These are phyloP conservation scores for Dryobotodes eremita DNA, from an alignment of 2,888 invertebrate species.

Conservation along the genomic window DNA sequence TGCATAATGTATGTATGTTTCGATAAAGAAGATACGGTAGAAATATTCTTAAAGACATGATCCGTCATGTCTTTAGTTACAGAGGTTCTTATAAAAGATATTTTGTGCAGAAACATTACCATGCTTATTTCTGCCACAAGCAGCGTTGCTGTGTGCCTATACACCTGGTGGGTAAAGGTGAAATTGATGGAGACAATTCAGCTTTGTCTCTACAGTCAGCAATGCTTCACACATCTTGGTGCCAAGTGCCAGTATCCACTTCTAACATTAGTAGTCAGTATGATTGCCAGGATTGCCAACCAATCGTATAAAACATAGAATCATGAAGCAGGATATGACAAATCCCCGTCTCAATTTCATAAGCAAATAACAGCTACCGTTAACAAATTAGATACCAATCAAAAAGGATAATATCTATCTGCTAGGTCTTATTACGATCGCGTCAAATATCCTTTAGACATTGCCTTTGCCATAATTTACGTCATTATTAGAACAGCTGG, in stretches of 20 bases:
- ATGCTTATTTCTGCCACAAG: too few species aligned
- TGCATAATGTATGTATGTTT: too few species aligned
- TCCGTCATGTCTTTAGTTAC: too few species aligned
- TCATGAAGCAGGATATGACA: constrained; percentile 44
- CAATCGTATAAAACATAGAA: background rate
- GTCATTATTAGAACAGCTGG: constrained; percentile 11
- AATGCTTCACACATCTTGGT: too few species aligned
- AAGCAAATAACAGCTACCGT: constrained; percentile 20
- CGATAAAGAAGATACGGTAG: too few species aligned
- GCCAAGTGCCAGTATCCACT: background rate
- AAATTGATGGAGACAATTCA: too few species aligned
- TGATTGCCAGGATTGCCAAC: background rate
- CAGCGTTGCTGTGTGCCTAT: too few species aligned
- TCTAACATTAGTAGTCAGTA: background rate
- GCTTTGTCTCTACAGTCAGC: too few species aligned
- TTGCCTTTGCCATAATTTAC: constrained; percentile 12
- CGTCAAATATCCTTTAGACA: constrained; percentile 41
- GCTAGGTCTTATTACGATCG: constrained; percentile 19
- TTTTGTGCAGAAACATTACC: too few species aligned
- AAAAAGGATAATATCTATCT: constrained; percentile 29
- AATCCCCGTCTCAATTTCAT: constrained; percentile 34
- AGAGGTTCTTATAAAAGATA: too few species aligned
- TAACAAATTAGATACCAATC: constrained; percentile 30
- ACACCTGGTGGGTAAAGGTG: too few species aligned
- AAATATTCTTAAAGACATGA: too few species aligned